Percentiles rank a stretch among this genome's conserved stretches.
These are phyloP conservation scores for Yasuhikotakia modesta DNA, from an alignment of 2,797 vertebrate species.

Conservation along the genomic window DNA sequence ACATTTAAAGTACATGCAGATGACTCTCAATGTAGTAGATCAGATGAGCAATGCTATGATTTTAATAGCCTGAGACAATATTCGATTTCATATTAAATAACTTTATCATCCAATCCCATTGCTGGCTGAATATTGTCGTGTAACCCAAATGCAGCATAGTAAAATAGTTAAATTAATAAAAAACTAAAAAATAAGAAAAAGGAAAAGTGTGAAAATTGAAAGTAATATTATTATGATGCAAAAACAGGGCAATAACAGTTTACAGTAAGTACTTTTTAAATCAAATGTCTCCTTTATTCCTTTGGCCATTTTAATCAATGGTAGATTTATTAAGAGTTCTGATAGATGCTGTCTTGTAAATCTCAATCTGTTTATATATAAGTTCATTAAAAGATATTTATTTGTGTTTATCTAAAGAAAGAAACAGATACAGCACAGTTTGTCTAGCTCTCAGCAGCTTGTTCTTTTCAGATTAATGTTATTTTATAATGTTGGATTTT, in stretches of 20 bases:
- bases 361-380: background rate
- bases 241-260: background rate
- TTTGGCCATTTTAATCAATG: background rate
- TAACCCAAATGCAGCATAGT: background rate
- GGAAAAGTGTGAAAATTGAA: background rate
- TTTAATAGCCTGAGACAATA: conserved; percentile 35
- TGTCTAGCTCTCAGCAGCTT: background rate
- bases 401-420: background rate
- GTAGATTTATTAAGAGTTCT: background rate
- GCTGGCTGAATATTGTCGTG: background rate
- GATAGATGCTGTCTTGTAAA: background rate
- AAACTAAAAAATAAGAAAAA: background rate
- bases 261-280: background rate
- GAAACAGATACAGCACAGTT: background rate
- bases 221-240: background rate
- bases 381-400: too few species aligned
- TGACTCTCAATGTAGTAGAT: conserved; percentile 40
- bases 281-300: background rate
- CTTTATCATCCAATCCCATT: conserved; percentile 26
- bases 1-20: conserved; percentile 50
- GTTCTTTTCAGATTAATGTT: background rate
- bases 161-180: background rate
- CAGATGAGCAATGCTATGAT: conserved; percentile 25
- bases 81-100: conserved; percentile 39
- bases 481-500: background rate